phyloP scores from a whole-genome alignment of 2,797 vertebrate species.

The Synanceia verrucosa region DNA sequence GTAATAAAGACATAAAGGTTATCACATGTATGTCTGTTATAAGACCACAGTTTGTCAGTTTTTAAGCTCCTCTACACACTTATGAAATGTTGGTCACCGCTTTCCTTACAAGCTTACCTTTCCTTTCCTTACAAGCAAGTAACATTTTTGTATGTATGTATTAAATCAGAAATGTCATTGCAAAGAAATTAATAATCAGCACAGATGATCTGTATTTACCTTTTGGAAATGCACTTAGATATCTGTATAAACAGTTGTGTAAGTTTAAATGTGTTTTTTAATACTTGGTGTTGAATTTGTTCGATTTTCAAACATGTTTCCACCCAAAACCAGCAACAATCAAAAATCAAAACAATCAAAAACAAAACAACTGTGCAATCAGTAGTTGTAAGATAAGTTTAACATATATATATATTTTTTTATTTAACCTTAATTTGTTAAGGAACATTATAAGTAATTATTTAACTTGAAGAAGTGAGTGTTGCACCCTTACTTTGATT shows the following conservation, averaged over 20 bases:
- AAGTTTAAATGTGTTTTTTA: neutral
- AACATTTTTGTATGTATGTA: neutral
- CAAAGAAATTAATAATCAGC: neutral
- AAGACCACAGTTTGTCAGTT: neutral
- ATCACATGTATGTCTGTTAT: neutral
- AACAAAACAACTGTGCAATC: neutral
- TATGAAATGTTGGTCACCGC: neutral
- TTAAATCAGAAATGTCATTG: neutral
- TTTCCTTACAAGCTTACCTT: no score
- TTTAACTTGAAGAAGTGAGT: neutral
- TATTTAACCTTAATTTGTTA: neutral
- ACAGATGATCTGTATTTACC: neutral
- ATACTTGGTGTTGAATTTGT: neutral
- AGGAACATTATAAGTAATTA: neutral
- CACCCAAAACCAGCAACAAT: no score
- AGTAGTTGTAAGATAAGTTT: neutral
- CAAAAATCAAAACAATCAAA: neutral
- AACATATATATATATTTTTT: neutral
- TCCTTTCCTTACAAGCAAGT: neutral
- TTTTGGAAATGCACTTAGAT: neutral
- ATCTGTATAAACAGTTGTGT: neutral
- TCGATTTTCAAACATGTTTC: no score
- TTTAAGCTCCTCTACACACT: neutral
- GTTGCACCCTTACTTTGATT: neutral
- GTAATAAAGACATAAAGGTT: slow-evolving; percentile 18